phyloP scores from a whole-genome alignment of 2,888 invertebrate genomes.

The Drosophila subsilvestris region DNA sequence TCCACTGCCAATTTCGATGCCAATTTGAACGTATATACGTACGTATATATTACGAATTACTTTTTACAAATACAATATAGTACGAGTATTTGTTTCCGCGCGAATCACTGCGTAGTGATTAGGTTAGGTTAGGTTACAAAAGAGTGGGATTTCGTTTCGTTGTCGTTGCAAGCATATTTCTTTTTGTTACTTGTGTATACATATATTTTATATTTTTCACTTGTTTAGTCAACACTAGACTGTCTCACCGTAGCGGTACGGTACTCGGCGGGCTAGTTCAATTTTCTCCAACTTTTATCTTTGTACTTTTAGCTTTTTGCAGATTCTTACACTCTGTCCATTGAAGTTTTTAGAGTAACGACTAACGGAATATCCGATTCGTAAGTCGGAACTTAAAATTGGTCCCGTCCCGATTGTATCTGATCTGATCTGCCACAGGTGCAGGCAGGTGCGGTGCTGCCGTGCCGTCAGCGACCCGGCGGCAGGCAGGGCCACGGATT shows the following conservation, averaged over 20 bases:
- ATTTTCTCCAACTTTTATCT: conserved; percentile 10
- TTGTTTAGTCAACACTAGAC: conserved; percentile 4
- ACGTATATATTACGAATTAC: too few species aligned
- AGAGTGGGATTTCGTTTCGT: conserved; percentile 5
- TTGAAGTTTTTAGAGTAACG: conserved; percentile 4
- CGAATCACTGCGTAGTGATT: not conserved
- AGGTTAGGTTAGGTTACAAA: not conserved
- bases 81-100: not conserved
- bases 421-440: conserved; percentile 33
- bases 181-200: conserved; percentile 3
- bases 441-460: conserved; percentile 17
- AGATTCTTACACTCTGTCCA: conserved; percentile 16
- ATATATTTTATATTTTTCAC: not conserved
- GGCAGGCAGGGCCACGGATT: conserved; percentile 67
- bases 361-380: not conserved
- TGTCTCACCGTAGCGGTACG: conserved; percentile 8
- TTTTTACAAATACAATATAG: not conserved
- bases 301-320: conserved; percentile 28
- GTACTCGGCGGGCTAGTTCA: conserved; percentile 59
- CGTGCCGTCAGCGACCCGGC: conserved; percentile 60
- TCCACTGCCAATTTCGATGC: not conserved
- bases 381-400: conserved; percentile 9
- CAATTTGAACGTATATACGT: not conserved
- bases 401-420: conserved; percentile 55
- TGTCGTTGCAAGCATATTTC: not conserved